Evolutionary conservation across 2,797 vertebrate genomes (phyloP), one percentile per base, ranked within the genome.

Genomic region (Oryzias dopingdopingensis): DNA sequence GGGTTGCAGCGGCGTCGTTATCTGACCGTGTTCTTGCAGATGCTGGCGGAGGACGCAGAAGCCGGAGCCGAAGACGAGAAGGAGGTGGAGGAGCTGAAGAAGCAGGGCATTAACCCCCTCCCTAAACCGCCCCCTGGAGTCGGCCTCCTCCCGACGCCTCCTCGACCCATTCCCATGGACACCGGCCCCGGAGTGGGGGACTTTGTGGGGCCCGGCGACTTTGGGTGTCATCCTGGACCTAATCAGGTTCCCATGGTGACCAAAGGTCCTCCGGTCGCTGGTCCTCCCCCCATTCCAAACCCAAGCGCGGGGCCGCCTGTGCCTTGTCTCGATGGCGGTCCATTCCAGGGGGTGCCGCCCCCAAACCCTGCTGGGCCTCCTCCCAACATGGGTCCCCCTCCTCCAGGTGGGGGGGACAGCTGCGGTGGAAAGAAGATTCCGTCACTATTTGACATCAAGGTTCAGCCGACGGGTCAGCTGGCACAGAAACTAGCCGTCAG

Each of bases 31-130:
- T 4, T 67, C 16, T 51, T 74, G 0, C 47, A 98, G 96, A 97
- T 98, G 94, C 47, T 98, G 74, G 95, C 95, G 0, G 95, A 97
- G 0, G 96, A 98, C 2, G 96, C 96, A 0, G 96, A 98, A 74
- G 96, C 96, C 0, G 96, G 96, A 1, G 96, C 96, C 0, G 96
- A 98, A 71, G 96, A 98, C 0, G 96, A 98, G 79, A 98, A 98
- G 74, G 96, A 98, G 67, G 95, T 98, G 2, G 96, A 98, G 73
- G 96, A 98, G 60, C 84, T 98, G 40, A 98, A 98, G 81, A 98
- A 98, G 70, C 96, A 97, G 65, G 96, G 96, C 42, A 98, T 98
- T 72, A 98, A 97, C 62, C 96, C 96, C 1, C 88, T 98, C 15
- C 96, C 96, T 18, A 98, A 98, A 67, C 96, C 96, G 0, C 96